A percentile compares a stretch with the other conserved stretches of the same genome.
These are phyloP conservation scores for Hermetia illucens DNA, from an alignment of 1,140 invertebrate species.

Conservation along the genomic window DNA sequence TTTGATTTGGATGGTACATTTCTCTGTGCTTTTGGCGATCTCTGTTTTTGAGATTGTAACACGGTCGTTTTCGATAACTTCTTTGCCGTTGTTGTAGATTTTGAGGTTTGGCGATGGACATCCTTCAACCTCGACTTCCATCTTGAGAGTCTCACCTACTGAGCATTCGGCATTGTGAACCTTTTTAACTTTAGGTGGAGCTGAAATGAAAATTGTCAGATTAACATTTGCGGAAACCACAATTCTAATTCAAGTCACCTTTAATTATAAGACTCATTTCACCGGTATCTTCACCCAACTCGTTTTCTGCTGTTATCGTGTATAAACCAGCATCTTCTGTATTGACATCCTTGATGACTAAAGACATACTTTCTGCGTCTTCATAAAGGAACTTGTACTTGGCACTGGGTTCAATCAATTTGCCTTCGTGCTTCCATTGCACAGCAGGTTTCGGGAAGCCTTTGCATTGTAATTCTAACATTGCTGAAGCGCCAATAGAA, in stretches of 20 bases:
- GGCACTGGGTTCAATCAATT: slow-evolving; percentile 63
- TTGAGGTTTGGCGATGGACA: slow-evolving; percentile 63
- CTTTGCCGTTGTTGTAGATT: slow-evolving; percentile 76
- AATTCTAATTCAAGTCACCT: slow-evolving; percentile 20
- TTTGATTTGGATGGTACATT: slow-evolving; percentile 63
- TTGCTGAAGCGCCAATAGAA: slow-evolving; percentile 76
- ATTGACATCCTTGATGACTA: slow-evolving; percentile 80
- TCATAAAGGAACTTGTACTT: slow-evolving; percentile 79
- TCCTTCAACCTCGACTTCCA: slow-evolving; percentile 70
- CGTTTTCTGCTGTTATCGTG: slow-evolving; percentile 71
- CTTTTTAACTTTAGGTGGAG: slow-evolving; percentile 68
- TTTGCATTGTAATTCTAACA: slow-evolving; percentile 83
- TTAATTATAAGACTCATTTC: slow-evolving; percentile 64
- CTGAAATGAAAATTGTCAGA: slow-evolving; percentile 31
- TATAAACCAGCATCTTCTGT: slow-evolving; percentile 75
- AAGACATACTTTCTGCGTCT: slow-evolving; percentile 78
- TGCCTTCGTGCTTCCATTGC: slow-evolving; percentile 74
- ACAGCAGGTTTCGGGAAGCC: slow-evolving; percentile 90
- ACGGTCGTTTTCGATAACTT: slow-evolving; percentile 51
- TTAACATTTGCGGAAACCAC: slow-evolving; percentile 9
- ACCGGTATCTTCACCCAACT: slow-evolving; percentile 67
- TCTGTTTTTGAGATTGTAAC: slow-evolving; percentile 51
- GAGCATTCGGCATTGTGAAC: slow-evolving; percentile 56
- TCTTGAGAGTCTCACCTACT: slow-evolving; percentile 49
- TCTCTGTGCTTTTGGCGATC: slow-evolving; percentile 31